These are phyloP conservation scores for Tursiops truncatus DNA, from an alignment of 2,113 vertebrate genomes.

Conservation along the genomic window DNA sequence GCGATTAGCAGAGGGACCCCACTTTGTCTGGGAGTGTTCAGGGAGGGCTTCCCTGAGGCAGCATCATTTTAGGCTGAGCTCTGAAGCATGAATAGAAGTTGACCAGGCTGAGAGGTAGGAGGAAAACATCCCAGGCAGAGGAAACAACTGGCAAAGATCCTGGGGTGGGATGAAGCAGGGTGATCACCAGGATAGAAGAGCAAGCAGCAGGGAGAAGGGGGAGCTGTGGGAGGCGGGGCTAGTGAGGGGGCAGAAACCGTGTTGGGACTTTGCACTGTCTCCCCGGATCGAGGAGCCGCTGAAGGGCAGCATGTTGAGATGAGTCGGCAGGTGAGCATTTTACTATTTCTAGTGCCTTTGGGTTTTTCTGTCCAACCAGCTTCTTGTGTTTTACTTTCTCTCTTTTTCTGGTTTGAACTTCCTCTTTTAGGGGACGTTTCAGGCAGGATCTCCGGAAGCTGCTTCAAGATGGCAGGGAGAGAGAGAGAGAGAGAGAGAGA, in stretches of 20 bases:
- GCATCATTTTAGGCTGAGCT: background rate
- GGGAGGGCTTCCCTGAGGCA: slow-evolving; percentile 15
- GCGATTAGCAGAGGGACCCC: background rate
- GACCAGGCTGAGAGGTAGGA: background rate
- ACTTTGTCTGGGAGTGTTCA: background rate
- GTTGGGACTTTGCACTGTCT: fast-evolving
- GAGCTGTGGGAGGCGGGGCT: fast-evolving
- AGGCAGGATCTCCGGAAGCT: background rate
- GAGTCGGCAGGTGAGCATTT: background rate
- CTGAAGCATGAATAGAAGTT: background rate
- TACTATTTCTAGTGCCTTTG: background rate
- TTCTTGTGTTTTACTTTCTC: background rate
- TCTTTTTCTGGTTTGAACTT: background rate
- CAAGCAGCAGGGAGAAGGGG: background rate
- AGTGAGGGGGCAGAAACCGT: fast-evolving
- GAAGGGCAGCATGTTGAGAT: fast-evolving
- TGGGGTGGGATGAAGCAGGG: background rate
- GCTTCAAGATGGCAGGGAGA: background rate
- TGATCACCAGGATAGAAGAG: background rate
- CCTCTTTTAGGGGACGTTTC: background rate
- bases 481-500: background rate
- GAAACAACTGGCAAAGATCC: background rate
- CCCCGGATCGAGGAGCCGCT: fast-evolving
- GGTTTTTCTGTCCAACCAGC: background rate
- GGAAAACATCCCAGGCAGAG: background rate